Evolutionary conservation across 2,888 invertebrate species (phyloP).

Genomic region (Drosophila kambysellisi): DNA sequence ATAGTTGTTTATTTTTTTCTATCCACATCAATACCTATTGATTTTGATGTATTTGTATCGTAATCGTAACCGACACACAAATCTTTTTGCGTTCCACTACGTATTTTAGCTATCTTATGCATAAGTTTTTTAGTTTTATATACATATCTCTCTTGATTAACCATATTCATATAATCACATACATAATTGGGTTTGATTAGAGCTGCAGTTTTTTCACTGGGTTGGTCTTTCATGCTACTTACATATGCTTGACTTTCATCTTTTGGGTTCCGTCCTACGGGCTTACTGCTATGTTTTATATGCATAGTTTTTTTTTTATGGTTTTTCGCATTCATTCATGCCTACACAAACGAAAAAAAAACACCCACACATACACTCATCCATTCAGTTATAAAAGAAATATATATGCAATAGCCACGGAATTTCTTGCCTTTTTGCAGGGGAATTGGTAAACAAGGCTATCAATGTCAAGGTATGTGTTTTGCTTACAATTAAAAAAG

Average conservation of each 20-base stretch:
- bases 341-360: conserved; percentile 29
- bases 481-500: conserved; percentile 74
- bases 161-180: conserved; percentile 22
- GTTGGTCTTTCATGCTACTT: conserved; percentile 48
- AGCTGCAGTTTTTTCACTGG: conserved; percentile 36
- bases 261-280: conserved; percentile 42
- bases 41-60: conserved; percentile 35
- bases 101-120: conserved; percentile 45
- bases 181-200: conserved; percentile 29
- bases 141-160: conserved; percentile 42
- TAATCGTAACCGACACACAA: conserved; percentile 40
- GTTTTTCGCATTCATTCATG: conserved; percentile 47
- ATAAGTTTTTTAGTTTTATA: conserved; percentile 34
- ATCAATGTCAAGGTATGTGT: conserved; percentile 97
- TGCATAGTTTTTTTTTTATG: conserved; percentile 24
- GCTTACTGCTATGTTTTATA: conserved; percentile 24
- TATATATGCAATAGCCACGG: conserved; percentile 83
- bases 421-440: conserved; percentile 89
- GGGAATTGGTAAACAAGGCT: conserved; percentile 98
- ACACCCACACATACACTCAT: conserved; percentile 46
- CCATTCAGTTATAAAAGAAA: conserved; percentile 72
- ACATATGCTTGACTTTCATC: conserved; percentile 49
- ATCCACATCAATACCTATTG: conserved; percentile 5
- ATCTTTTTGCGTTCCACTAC: conserved; percentile 28
- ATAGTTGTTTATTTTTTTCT: conserved; percentile 20